A percentile compares a stretch with the other conserved stretches of the same genome.
Evolutionary conservation across 2,797 vertebrate genomes (phyloP).

Genomic region (Sciaenops ocellatus): DNA sequence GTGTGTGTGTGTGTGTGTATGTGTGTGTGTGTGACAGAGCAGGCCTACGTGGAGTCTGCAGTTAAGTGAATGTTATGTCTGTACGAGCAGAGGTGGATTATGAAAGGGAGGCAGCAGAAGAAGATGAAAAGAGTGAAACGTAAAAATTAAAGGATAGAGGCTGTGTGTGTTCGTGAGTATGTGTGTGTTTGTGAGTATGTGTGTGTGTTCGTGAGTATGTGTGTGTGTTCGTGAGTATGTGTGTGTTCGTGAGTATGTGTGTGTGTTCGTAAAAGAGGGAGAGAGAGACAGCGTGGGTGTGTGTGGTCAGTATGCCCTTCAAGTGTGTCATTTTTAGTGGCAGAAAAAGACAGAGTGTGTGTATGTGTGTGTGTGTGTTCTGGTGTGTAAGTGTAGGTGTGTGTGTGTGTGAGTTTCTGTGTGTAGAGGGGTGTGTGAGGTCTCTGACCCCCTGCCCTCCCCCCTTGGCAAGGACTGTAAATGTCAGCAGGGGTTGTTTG

Average conservation of each 20-base stretch:
- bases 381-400: slow-evolving; percentile 11
- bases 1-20: slow-evolving; percentile 17
- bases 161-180: slow-evolving; percentile 14
- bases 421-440: slow-evolving; percentile 22
- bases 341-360: slow-evolving; percentile 1
- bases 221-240: neutral
- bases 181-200: neutral
- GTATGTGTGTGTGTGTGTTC: slow-evolving; percentile 5
- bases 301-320: slow-evolving; percentile 19
- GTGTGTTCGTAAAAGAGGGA: neutral
- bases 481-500: slow-evolving; percentile 77
- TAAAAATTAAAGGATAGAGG: slow-evolving; percentile 46
- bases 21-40: slow-evolving; percentile 10
- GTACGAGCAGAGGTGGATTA: slow-evolving; percentile 29
- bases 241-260: slow-evolving; percentile 20
- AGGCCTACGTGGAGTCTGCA: slow-evolving; percentile 37
- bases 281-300: neutral
- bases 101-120: slow-evolving; percentile 37
- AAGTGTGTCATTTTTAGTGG: slow-evolving; percentile 20
- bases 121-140: slow-evolving; percentile 52
- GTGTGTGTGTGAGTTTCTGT: slow-evolving; percentile 1
- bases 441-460: slow-evolving; percentile 31
- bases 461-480: slow-evolving; percentile 66
- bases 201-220: slow-evolving; percentile 22
- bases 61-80: slow-evolving; percentile 60